These are phyloP conservation scores for Eurytoma adleriae DNA, from an alignment of 2,888 invertebrate genomes.

Conservation along the genomic window DNA sequence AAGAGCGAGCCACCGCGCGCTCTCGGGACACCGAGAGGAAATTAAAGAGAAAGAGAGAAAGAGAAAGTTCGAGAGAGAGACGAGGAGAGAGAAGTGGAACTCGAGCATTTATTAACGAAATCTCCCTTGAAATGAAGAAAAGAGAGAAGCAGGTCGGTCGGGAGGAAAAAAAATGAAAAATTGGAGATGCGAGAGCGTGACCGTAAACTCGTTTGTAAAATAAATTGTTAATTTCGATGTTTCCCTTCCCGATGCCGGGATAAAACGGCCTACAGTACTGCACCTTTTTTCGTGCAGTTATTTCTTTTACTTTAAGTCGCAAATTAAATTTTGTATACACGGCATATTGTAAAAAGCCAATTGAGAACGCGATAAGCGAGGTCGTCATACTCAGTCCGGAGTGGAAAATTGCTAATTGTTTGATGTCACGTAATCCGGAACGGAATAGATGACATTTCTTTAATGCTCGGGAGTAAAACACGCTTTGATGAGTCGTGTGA, in stretches of 20 bases:
- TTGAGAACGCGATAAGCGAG: no score
- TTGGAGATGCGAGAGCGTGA: slow-evolving; percentile 50
- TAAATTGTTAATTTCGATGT: slow-evolving; percentile 13
- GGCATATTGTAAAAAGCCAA: background rate
- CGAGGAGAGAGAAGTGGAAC: slow-evolving; percentile 42
- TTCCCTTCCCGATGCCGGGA: no score
- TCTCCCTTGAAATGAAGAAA: slow-evolving; percentile 57
- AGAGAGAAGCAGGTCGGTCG: slow-evolving; percentile 23
- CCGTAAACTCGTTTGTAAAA: slow-evolving; percentile 27
- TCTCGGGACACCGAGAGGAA: slow-evolving; percentile 44
- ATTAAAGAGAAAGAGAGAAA: slow-evolving; percentile 53
- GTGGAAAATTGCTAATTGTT: slow-evolving; percentile 1
- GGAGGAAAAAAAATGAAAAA: slow-evolving; percentile 34
- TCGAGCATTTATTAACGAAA: slow-evolving; percentile 58
- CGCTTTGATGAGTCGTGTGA: slow-evolving; percentile 40
- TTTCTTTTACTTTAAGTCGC: no score
- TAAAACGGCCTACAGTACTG: no score
- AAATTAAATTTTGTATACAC: background rate
- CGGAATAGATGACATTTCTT: background rate
- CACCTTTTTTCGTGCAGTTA: no score
- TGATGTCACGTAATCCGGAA: background rate
- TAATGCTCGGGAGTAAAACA: slow-evolving; percentile 1
- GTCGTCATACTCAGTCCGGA: no score
- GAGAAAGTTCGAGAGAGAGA: background rate
- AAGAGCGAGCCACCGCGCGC: slow-evolving; percentile 27